Percentiles rank a stretch among this genome's conserved stretches.
phyloP scores from a whole-genome alignment of 2,797 vertebrate genomes.

The Sebastes reedi region DNA sequence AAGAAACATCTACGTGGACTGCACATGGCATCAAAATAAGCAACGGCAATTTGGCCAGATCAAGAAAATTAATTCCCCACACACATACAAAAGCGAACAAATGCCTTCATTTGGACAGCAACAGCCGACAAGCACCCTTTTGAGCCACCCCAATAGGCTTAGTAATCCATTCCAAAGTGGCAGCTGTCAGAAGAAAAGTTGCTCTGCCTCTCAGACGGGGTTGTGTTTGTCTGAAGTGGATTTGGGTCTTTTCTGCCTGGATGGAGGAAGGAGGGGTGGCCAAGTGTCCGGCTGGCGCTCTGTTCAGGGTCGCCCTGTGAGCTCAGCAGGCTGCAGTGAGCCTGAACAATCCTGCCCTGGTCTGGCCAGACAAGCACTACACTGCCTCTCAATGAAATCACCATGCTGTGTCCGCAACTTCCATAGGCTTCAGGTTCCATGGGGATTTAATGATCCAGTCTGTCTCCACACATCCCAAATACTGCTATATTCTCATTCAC shows the following conservation, averaged over 20 bases:
- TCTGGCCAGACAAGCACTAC: conserved; percentile 72
- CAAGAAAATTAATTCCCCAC: conserved; percentile 61
- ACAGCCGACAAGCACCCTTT: conserved; percentile 72
- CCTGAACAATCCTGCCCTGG: conserved; percentile 79
- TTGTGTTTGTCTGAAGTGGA: conserved; percentile 76
- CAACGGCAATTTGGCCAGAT: conserved; percentile 49
- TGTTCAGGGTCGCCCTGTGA: conserved; percentile 71
- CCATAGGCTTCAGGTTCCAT: conserved; percentile 62
- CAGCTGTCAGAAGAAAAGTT: conserved; percentile 86
- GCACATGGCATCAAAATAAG: conserved; percentile 36
- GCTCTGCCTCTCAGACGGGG: conserved; percentile 75
- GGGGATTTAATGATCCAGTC: conserved; percentile 62
- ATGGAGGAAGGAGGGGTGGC: conserved; percentile 63
- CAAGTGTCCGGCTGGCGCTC: conserved; percentile 73
- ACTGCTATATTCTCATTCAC: conserved; percentile 25
- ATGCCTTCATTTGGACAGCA: conserved; percentile 77
- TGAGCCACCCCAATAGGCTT: conserved; percentile 78
- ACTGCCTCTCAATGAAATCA: conserved; percentile 79
- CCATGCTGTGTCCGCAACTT: conserved; percentile 75
- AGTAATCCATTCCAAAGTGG: conserved; percentile 84
- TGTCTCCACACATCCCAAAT: conserved; percentile 50
- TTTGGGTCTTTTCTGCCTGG: conserved; percentile 73
- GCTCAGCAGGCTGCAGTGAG: conserved; percentile 81
- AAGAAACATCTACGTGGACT: conserved; percentile 28
- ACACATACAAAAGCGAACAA: conserved; percentile 70